phyloP scores from a whole-genome alignment of 2,888 invertebrate species.

The Spodoptera littoralis region DNA sequence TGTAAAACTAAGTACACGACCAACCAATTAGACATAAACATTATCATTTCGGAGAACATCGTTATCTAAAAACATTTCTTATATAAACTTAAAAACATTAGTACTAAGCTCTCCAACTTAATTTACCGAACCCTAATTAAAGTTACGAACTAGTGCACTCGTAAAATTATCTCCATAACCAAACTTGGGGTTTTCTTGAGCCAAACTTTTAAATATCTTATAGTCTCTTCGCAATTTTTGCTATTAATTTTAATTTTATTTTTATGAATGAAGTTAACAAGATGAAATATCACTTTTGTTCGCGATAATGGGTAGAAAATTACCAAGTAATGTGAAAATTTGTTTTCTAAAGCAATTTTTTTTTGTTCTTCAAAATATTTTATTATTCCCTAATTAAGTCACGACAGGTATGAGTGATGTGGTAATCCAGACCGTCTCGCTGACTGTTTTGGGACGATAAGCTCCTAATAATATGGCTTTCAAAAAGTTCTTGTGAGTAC shows the following conservation, averaged over 20 bases:
- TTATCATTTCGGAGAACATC: neutral
- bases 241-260: constrained; percentile 4
- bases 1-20: no score
- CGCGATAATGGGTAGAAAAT: neutral
- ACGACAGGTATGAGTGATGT: neutral
- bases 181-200: constrained; percentile 19
- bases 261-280: no score
- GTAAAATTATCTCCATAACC: constrained; percentile 20
- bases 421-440: constrained; percentile 5
- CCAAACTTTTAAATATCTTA: constrained; percentile 15
- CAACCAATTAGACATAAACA: neutral
- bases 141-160: constrained; percentile 23
- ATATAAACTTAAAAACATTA: neutral
- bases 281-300: no score
- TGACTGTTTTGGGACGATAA: constrained; percentile 11
- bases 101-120: constrained; percentile 1
- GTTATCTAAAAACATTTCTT: neutral
- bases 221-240: constrained; percentile 7
- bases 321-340: neutral
- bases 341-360: neutral
- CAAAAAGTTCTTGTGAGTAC: neutral
- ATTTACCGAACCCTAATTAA: constrained; percentile 8
- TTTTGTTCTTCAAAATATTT: neutral
- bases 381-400: constrained; percentile 1
- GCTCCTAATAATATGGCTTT: constrained; percentile 6